Evolutionary conservation across 2,888 invertebrate genomes (phyloP).

Genomic region (Heliconius hortense): DNA sequence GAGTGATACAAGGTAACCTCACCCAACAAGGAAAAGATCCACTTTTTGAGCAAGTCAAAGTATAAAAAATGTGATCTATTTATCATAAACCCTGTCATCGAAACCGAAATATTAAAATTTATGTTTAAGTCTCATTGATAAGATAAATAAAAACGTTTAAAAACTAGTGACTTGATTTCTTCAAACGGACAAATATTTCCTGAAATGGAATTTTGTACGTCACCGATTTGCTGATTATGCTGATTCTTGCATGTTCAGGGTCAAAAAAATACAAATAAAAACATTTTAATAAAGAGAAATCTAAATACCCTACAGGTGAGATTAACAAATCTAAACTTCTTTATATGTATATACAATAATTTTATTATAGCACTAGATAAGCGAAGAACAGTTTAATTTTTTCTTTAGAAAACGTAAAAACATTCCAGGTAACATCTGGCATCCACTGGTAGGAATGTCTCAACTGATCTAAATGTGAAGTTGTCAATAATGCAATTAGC

Average conservation of each 20-base stretch:
- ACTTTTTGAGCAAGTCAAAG: constrained; percentile 46
- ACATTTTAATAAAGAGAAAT: not conserved
- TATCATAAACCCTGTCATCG: not conserved
- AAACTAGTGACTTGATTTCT: not conserved
- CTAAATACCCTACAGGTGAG: not conserved
- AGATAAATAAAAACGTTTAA: not conserved
- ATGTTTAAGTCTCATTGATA: not conserved
- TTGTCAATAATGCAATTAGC: constrained; percentile 80
- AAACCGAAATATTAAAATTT: not conserved
- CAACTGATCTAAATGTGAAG: constrained; percentile 58
- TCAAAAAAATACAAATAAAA: not conserved
- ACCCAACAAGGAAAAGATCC: constrained; percentile 56
- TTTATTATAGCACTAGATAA: not conserved
- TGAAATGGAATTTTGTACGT: too few relatives aligned
- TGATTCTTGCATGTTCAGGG: not conserved
- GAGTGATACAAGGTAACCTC: constrained; percentile 60
- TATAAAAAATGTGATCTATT: constrained; percentile 27
- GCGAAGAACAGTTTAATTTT: constrained; percentile 29
- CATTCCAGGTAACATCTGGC: constrained; percentile 30
- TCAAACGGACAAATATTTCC: not conserved
- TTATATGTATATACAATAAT: not conserved
- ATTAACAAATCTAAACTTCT: not conserved
- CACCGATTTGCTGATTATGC: too few relatives aligned
- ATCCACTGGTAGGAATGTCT: constrained; percentile 17
- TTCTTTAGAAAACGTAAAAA: constrained; percentile 23